phyloP scores from a whole-genome alignment of 2,113 vertebrate species.

The Leptodactylus fuscus region DNA sequence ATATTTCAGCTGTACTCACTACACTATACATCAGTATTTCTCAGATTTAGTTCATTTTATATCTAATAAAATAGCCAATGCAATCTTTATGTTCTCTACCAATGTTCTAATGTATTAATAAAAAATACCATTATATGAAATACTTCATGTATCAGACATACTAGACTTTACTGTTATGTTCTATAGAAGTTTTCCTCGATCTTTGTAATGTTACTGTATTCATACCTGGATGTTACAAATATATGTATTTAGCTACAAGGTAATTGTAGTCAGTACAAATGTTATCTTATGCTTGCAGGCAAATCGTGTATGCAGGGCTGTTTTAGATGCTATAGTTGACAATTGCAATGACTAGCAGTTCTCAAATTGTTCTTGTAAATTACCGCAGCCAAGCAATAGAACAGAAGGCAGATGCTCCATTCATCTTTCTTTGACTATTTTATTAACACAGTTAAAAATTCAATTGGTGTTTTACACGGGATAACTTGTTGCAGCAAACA shows the following conservation, averaged over 20 bases:
- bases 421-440: slow-evolving; percentile 44
- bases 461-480: slow-evolving; percentile 29
- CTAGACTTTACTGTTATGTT: background rate
- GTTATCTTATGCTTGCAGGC: slow-evolving; percentile 28
- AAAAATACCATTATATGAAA: background rate
- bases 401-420: slow-evolving; percentile 38
- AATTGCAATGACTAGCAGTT: slow-evolving; percentile 39
- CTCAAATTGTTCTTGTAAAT: slow-evolving; percentile 45
- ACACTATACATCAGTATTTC: too few relatives aligned
- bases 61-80: background rate
- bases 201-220: background rate
- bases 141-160: background rate
- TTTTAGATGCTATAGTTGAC: slow-evolving; percentile 36
- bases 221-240: background rate
- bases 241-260: background rate
- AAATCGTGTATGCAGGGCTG: slow-evolving; percentile 8
- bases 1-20: background rate
- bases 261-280: slow-evolving; percentile 24
- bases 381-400: slow-evolving; percentile 13
- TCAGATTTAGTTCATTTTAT: background rate
- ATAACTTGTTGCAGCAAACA: slow-evolving; percentile 23
- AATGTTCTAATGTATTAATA: background rate
- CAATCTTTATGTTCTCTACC: background rate
- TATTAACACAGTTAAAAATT: slow-evolving; percentile 48
- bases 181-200: background rate